A percentile compares a stretch with the other conserved stretches of the same genome.
phyloP scores from a whole-genome alignment of 2,888 invertebrate genomes.

The Lepidonotus clava region DNA sequence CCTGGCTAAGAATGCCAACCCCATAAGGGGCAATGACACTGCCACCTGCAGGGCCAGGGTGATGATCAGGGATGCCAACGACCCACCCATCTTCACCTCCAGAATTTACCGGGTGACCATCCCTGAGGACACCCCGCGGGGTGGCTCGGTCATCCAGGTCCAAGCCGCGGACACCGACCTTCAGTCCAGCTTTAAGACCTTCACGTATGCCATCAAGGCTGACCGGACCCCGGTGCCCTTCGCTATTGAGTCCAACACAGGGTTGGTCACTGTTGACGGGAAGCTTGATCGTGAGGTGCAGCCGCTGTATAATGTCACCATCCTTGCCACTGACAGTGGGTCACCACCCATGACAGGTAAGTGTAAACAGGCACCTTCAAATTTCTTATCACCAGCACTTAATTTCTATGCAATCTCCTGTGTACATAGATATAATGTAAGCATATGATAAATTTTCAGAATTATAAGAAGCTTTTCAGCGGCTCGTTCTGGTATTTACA shows the following conservation, averaged over 20 bases:
- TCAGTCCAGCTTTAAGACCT: constrained; percentile 66
- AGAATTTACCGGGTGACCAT: constrained; percentile 88
- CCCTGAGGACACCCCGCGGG: constrained; percentile 91
- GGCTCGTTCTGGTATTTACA: no score
- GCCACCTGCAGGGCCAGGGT: constrained; percentile 97
- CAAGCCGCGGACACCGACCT: constrained; percentile 84
- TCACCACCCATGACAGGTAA: constrained; percentile 72
- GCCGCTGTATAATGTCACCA: constrained; percentile 70
- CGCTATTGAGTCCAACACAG: constrained; percentile 66
- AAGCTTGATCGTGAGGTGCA: constrained; percentile 73
- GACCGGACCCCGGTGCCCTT: constrained; percentile 70
- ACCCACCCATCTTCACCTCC: constrained; percentile 95
- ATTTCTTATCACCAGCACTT: no score
- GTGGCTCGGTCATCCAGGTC: constrained; percentile 90
- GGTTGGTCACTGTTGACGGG: constrained; percentile 69
- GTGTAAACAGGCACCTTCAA: neutral
- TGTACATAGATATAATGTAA: no score
- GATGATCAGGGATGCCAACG: constrained; percentile 96
- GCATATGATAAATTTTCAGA: no score
- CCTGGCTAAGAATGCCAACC: constrained; percentile 96
- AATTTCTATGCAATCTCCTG: no score
- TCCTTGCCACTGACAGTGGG: constrained; percentile 74
- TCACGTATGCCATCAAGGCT: constrained; percentile 70
- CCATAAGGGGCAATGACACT: constrained; percentile 95
- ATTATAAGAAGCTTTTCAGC: no score